Conservation (phyloP, 92 coral and sea anemone species). For the Actinostola sp. region DNA sequence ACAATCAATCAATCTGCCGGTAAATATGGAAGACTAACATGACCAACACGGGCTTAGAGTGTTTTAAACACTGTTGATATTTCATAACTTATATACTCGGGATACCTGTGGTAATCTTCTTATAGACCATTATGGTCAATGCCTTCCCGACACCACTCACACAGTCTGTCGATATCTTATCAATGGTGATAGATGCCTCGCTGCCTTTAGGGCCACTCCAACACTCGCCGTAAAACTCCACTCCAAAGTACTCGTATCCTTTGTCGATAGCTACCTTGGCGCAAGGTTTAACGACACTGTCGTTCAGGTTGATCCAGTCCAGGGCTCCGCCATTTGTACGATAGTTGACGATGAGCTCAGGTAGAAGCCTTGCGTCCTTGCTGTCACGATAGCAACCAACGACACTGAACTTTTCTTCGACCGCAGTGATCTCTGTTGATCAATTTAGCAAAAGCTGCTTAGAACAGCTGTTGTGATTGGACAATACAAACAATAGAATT, state of each 20-base stretch:
- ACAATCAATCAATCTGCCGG: too few relatives aligned
- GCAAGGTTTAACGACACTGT: conserved; percentile 15
- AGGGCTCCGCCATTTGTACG: neutral
- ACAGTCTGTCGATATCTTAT: conserved; percentile 1
- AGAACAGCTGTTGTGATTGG: too few relatives aligned
- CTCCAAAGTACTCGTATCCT: conserved; percentile 23
- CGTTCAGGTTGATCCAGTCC: conserved; percentile 17
- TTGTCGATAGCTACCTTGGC: conserved; percentile 12
- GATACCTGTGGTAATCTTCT: conserved; percentile 18
- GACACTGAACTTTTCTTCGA: neutral
- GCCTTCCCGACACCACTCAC: conserved; percentile 6
- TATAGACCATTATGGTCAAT: conserved; percentile 17
- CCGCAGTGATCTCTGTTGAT: neutral
- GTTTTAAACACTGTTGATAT: neutral
- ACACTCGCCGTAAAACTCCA: conserved; percentile 37
- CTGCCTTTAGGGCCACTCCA: conserved; percentile 21
- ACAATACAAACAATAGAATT: too few relatives aligned
- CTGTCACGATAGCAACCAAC: conserved; percentile 29
- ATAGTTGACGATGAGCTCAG: conserved; percentile 20
- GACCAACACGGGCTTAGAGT: neutral
- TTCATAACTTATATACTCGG: neutral
- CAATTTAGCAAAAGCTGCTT: too few relatives aligned
- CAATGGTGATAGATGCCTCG: conserved; percentile 10
- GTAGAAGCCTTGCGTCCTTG: conserved; percentile 17
- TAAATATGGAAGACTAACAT: neutral